These are phyloP conservation scores for Fragum sueziense DNA, from an alignment of 2,888 invertebrate species.

Conservation along the genomic window DNA sequence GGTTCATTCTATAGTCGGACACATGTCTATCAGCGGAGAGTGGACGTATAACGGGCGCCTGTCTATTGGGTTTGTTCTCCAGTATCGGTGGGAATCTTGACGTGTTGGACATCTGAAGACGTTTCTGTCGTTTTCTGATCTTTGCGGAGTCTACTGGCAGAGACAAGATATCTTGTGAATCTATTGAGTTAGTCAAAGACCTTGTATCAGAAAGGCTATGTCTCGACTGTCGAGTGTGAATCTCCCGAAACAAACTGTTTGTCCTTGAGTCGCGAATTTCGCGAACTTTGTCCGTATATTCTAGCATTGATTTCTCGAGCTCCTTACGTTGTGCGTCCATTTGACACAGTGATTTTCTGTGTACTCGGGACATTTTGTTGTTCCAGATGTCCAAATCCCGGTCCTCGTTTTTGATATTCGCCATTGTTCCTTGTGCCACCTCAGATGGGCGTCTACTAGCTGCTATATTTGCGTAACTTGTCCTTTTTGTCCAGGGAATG, in stretches of 20 bases:
- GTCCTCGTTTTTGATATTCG: conserved; percentile 33
- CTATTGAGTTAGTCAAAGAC: conserved; percentile 9
- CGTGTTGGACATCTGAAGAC: background rate
- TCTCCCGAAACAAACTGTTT: conserved; percentile 45
- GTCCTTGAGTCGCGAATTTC: conserved; percentile 32
- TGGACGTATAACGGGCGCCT: background rate
- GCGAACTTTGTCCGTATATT: conserved; percentile 52
- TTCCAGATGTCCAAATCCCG: conserved; percentile 18
- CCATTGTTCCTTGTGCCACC: conserved; percentile 24
- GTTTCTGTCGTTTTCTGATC: conserved; percentile 4
- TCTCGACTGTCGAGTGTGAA: conserved; percentile 37
- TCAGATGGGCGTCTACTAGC: conserved; percentile 34
- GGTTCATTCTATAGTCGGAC: background rate
- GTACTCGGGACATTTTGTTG: conserved; percentile 18
- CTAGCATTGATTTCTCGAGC: conserved; percentile 54
- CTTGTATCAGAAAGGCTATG: background rate
- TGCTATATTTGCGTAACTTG: conserved; percentile 36
- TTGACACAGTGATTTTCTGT: conserved; percentile 33
- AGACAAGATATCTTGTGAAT: background rate
- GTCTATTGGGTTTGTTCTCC: background rate
- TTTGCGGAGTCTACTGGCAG: conserved; percentile 23
- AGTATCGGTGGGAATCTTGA: background rate
- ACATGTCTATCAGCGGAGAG: conserved; percentile 2
- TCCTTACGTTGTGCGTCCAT: conserved; percentile 45
- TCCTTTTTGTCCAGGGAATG: conserved; percentile 40